Base-by-base conservation (phyloP, 2,888 invertebrate genomes). In the Helicoverpa assulta region DNA sequence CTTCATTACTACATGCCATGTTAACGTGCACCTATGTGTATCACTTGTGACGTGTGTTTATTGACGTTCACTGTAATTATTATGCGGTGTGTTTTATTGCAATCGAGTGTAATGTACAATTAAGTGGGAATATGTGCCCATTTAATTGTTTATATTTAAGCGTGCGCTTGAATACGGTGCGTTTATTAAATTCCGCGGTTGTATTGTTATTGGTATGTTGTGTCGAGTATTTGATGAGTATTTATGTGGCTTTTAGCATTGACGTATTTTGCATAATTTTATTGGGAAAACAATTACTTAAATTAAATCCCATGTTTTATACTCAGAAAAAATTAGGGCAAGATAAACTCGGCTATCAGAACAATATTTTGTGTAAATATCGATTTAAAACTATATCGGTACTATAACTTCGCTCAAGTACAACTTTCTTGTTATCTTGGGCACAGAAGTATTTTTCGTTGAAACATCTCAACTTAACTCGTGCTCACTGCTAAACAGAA, bases 1-100 rank as follows among this genome's bases (percentile, higher is more conserved):
- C 94, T 93, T 94, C 94, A 94, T 88, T 88, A 87, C 85, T 76
- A 76, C 72, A 78, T 72, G 81, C 81, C 77, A 61, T 76, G 81
- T 63, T 70, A 74, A 68, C 69, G 33, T 75, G 66, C 67, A 73
- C 67, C 68, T 78, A 73, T 70, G 69, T 82, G 77, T 70, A 77
- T 76, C 78, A 73, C 43, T 66, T 66, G 69, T 71, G 67, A 67
- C 67, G 60, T 81, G 63, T 74, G 66, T 68, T 76, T 74, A 81
- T 77, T 75, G 72, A 75, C 67, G 67, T 70, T 69, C 47, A 54
- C n/a, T 57, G 52, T 70, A 60, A 77, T 78, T 77, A 75, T 80
- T 56, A 64, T 63, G 68, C 43, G 67, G 71, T 53, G 19, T 61
- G 63, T 75, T 81, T 80, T 75, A 80, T 66, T 76, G 72, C 75